Evolutionary conservation across 1,140 invertebrate species (phyloP), one percentile per base, ranked within the genome.

Genomic region (Drosophila watanabei): DNA sequence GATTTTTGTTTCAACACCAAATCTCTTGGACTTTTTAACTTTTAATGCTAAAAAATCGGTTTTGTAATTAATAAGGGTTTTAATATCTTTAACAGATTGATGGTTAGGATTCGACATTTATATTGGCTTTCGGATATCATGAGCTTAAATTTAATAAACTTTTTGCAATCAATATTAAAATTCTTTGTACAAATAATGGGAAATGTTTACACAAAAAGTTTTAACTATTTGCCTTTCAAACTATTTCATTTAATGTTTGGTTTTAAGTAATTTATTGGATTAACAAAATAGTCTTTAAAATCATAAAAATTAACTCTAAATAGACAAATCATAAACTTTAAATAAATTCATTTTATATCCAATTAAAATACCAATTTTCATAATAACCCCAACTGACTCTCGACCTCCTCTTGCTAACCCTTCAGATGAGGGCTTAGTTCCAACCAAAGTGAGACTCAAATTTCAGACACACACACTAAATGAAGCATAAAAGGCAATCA

Each of bases 401-500:
- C 18, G 10, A 18, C 10, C 16, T 16, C 10, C 4, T 11, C 7
- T 7, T 9, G 14, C 18, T 43, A 45, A 49, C 20, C 37, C 57
- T 43, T 62, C 4, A 16, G 13, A 63, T 9, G 5, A 43, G 14
- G 16, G 63, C 60, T 45, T 63, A 66, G 3, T n/a, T 11, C 20
- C 5, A 18, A 35, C 39, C 58, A 35, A 35, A 66, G 35, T 39
- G 20, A 14, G 16, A 20, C 16, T 78, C 37, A 33, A 18, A 68
- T 56, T 68, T 77, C 62, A 14, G 5, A 18, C 46, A 18, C 39
- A 32, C 39, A 32, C 24, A 60, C n/a, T 32, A 57, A 78, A 78
- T 78, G 62, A 78, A 78, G 64, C 75, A 78, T 69, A 45, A 61
- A 62, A 57, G 37, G 63, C 64, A 69, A 78, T 78, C 75, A 78